Evolutionary conservation across 2,797 vertebrate genomes (phyloP).

Genomic region (Cynopterus sphinx): DNA sequence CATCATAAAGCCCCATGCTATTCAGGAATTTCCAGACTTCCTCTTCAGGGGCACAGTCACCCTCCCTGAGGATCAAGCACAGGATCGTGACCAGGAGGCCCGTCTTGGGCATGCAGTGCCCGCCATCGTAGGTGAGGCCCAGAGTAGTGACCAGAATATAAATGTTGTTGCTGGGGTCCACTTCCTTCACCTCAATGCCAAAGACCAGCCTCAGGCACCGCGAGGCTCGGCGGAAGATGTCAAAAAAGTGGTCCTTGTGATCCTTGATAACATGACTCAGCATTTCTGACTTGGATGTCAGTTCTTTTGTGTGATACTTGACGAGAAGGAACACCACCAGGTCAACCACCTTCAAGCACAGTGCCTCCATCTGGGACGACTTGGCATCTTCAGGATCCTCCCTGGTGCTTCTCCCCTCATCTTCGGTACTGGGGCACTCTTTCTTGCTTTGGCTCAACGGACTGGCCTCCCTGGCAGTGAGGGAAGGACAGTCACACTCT

Average conservation of each 20-base stretch:
- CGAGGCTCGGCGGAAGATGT: neutral
- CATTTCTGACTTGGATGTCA: neutral
- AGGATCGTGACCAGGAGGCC: too few relatives aligned
- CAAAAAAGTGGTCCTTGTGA: neutral
- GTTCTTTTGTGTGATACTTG: neutral
- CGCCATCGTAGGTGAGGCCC: neutral
- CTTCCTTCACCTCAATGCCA: neutral
- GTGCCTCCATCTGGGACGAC: too few relatives aligned
- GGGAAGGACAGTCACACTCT: too few relatives aligned
- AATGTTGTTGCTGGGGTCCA: neutral
- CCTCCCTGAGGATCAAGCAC: too few relatives aligned
- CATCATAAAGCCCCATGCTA: neutral
- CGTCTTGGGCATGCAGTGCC: too few relatives aligned
- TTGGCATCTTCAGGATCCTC: rapidly evolving
- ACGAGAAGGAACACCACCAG: neutral
- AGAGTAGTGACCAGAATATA: neutral
- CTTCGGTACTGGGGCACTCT: too few relatives aligned
- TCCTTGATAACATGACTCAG: neutral
- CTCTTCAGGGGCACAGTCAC: too few relatives aligned
- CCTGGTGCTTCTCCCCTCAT: too few relatives aligned
- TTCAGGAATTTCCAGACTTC: neutral
- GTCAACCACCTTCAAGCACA: too few relatives aligned
- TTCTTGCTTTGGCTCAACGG: too few relatives aligned
- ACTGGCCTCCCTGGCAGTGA: too few relatives aligned
- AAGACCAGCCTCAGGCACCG: neutral